These are phyloP conservation scores for Aptenodytes patagonicus DNA, from an alignment of 2,113 vertebrate genomes.

Conservation along the genomic window DNA sequence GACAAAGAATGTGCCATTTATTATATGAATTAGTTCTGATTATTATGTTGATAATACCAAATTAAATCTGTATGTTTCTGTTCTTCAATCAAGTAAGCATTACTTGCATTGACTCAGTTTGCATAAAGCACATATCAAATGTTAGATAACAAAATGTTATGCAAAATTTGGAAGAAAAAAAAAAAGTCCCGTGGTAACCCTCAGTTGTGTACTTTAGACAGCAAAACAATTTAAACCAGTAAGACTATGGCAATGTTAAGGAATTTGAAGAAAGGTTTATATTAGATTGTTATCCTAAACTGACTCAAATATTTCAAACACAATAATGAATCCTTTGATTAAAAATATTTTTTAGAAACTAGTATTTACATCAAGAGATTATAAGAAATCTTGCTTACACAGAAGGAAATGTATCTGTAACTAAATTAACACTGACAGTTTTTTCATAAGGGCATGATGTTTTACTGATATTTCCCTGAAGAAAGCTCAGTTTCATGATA, in stretches of 20 bases:
- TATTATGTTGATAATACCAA: not conserved
- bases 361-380: not conserved
- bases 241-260: not conserved
- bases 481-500: not conserved
- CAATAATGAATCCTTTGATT: not conserved
- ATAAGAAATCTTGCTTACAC: not conserved
- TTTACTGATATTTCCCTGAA: conserved; percentile 28
- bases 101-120: not conserved
- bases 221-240: not conserved
- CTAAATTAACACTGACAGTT: conserved; percentile 26
- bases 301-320: not conserved
- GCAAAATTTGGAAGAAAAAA: not conserved
- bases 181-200: not conserved
- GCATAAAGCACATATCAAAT: not conserved
- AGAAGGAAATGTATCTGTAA: not conserved
- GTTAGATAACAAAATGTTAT: not conserved
- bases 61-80: not conserved
- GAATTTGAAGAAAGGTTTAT: not conserved
- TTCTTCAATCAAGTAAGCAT: not conserved
- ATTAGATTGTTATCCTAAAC: not conserved
- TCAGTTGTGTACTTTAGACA: not conserved
- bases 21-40: not conserved
- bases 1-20: not conserved
- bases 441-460: not conserved
- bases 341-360: not conserved